A percentile compares a stretch with the other conserved stretches of the same genome.
Evolutionary conservation across 2,113 vertebrate species (phyloP).

Genomic region (Hiodon tergisus): DNA sequence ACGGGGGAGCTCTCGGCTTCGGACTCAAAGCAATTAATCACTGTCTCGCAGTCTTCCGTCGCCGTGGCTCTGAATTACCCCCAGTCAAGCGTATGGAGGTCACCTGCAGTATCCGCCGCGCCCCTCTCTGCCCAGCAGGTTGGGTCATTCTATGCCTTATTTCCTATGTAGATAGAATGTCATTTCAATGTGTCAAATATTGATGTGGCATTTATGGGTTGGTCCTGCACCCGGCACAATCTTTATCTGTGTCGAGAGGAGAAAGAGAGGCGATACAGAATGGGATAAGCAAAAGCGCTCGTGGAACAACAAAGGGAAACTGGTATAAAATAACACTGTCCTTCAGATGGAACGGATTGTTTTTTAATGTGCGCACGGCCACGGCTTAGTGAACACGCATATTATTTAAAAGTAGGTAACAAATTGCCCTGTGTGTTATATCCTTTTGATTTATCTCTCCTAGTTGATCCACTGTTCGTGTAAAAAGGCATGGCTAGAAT

Average conservation of each 20-base stretch:
- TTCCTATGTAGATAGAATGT: not conserved
- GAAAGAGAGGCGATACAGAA: no score
- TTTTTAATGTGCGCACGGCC: not conserved
- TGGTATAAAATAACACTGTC: not conserved
- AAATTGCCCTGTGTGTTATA: not conserved
- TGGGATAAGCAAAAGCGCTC: not conserved
- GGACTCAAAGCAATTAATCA: not conserved
- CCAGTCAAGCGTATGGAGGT: not conserved
- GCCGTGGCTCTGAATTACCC: not conserved
- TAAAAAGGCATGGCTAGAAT: no score
- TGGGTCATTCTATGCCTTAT: no score
- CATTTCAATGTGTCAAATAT: conserved; percentile 2
- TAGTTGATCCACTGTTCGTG: no score
- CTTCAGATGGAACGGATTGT: not conserved
- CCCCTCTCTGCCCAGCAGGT: not conserved
- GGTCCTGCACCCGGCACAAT: no score
- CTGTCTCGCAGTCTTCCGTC: not conserved
- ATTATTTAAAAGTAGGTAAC: not conserved
- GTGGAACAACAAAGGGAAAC: not conserved
- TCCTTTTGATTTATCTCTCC: not conserved
- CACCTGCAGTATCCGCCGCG: not conserved
- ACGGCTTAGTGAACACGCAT: not conserved
- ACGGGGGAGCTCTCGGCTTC: not conserved
- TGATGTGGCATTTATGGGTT: conserved; percentile 4
- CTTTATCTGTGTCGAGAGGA: not conserved